A percentile compares a stretch with the other conserved stretches of the same genome.
These are phyloP conservation scores for Pedetes capensis DNA, from an alignment of 2,113 vertebrate species.

Conservation along the genomic window DNA sequence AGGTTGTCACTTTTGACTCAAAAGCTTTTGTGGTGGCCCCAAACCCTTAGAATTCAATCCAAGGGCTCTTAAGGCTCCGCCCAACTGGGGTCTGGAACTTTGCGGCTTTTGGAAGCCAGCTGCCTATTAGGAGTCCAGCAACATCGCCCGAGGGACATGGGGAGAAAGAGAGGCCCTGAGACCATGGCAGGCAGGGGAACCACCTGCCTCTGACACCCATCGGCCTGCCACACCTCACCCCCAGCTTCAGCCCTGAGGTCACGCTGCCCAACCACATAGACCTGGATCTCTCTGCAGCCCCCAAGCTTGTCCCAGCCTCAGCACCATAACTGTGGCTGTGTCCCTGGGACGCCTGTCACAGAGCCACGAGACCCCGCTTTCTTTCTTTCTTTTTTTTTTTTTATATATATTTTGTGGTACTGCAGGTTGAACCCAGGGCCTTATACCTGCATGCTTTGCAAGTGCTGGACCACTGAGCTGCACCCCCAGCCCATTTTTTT, in stretches of 20 bases:
- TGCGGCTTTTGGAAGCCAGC: neutral
- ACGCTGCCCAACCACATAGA: rapidly evolving
- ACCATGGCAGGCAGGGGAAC: rapidly evolving
- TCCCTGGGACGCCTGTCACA: neutral
- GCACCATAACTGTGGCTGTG: neutral
- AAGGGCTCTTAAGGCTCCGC: neutral
- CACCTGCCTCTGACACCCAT: no score
- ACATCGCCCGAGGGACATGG: no score
- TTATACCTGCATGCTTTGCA: no score
- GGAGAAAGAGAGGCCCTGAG: neutral
- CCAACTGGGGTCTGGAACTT: rapidly evolving
- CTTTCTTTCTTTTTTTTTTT: no score
- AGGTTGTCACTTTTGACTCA: neutral
- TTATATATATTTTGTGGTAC: no score
- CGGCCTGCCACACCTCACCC: rapidly evolving
- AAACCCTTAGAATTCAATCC: neutral
- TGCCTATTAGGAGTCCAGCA: neutral
- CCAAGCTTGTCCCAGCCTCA: neutral
- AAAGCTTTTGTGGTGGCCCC: neutral
- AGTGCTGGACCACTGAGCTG: no score
- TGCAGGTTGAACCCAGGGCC: no score
- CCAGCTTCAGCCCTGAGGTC: neutral
- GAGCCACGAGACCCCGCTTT: no score
- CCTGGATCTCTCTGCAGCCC: neutral
- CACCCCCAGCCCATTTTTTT: no score